Percentiles rank a stretch among this genome's conserved stretches.
These are phyloP conservation scores for Armadillidium nasatum DNA, from an alignment of 1,140 invertebrate species.

Conservation along the genomic window DNA sequence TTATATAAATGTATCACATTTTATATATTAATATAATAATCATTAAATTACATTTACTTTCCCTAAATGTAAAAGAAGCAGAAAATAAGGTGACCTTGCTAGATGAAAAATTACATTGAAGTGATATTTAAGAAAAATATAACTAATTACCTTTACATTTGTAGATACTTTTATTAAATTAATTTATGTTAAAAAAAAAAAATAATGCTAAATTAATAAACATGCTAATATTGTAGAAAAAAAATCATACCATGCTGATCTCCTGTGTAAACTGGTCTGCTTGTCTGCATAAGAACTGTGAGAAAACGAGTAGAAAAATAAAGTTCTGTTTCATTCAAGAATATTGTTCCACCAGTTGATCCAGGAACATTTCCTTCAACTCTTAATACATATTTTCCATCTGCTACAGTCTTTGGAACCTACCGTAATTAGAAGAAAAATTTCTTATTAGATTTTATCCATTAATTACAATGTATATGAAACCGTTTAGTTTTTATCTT, in stretches of 20 bases:
- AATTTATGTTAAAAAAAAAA: no score
- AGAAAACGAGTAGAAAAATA: slow-evolving; percentile 52
- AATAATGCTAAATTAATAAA: no score
- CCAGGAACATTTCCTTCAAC: slow-evolving; percentile 51
- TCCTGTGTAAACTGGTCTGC: slow-evolving; percentile 51
- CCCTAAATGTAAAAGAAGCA: no score
- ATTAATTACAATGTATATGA: not conserved
- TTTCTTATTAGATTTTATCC: not conserved
- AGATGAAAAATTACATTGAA: no score
- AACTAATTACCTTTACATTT: no score
- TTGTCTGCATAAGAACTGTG: slow-evolving; percentile 53
- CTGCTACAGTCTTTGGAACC: slow-evolving; percentile 35
- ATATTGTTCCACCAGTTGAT: slow-evolving; percentile 50
- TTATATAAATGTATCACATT: no score
- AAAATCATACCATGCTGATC: slow-evolving; percentile 47
- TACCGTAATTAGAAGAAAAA: slow-evolving; percentile 17
- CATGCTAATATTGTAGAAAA: no score
- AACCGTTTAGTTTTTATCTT: not conserved
- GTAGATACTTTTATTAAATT: no score
- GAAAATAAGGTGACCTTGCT: no score
- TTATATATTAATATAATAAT: no score
- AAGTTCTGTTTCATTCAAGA: slow-evolving; percentile 49
- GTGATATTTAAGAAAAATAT: no score
- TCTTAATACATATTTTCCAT: slow-evolving; percentile 50
- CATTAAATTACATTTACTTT: no score